Conservation (phyloP, 2,888 invertebrate genomes). For the Archips crataeganus region DNA sequence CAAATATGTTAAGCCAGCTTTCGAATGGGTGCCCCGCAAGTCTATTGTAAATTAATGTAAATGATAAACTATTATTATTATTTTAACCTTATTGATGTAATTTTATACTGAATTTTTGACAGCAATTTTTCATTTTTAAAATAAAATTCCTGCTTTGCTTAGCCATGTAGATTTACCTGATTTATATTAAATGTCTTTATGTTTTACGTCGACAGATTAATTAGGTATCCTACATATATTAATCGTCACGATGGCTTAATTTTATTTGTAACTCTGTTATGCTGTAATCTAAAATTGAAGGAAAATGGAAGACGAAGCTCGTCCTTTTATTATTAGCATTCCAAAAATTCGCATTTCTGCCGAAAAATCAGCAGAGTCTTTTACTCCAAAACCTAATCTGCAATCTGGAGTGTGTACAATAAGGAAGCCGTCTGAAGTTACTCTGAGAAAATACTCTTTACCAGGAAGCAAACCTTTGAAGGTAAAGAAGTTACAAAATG, state of each 20-base stretch:
- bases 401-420: slow-evolving; percentile 37
- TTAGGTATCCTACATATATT: background rate
- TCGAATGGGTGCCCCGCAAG: slow-evolving; percentile 59
- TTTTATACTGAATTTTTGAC: background rate
- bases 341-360: slow-evolving; percentile 51
- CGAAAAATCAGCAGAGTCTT: slow-evolving; percentile 38
- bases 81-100: background rate
- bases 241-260: slow-evolving; percentile 27
- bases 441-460: slow-evolving; percentile 52
- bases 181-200: background rate
- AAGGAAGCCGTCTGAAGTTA: slow-evolving; percentile 47
- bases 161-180: background rate
- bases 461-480: slow-evolving; percentile 54
- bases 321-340: slow-evolving; percentile 57
- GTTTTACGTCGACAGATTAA: background rate
- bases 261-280: slow-evolving; percentile 5
- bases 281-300: slow-evolving; percentile 19
- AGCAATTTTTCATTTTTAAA: background rate
- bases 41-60: slow-evolving; percentile 41
- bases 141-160: background rate
- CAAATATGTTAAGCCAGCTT: slow-evolving; percentile 66
- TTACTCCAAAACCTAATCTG: slow-evolving; percentile 44
- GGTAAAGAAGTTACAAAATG: slow-evolving; percentile 54
- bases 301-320: slow-evolving; percentile 54
- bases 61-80: background rate